A percentile compares a stretch with the other conserved stretches of the same genome.
Evolutionary conservation across 2,113 vertebrate genomes (phyloP).

Genomic region (Miniopterus natalensis): DNA sequence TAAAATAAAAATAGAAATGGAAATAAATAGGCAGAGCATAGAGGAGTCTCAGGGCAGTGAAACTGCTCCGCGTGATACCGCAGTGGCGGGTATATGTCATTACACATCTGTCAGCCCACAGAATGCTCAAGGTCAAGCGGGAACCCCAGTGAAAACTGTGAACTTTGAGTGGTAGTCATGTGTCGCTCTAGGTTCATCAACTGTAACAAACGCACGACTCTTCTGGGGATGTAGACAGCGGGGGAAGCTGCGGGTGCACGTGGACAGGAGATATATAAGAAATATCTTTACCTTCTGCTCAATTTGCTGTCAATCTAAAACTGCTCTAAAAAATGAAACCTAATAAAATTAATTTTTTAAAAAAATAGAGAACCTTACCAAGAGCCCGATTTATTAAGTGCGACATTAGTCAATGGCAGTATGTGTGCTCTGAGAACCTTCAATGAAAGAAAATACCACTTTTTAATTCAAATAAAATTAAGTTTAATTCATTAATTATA

Average conservation of each 20-base stretch:
- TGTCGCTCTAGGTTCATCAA: not conserved
- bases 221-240: rapidly evolving
- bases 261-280: not conserved
- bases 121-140: not conserved
- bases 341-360: not conserved
- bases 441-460: slow-evolving; percentile 61
- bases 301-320: not conserved
- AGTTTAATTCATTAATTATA: not conserved
- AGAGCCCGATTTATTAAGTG: slow-evolving; percentile 97
- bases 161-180: not conserved
- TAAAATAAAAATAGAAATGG: not conserved
- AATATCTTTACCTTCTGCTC: not conserved
- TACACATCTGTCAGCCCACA: not conserved
- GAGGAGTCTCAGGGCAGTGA: not conserved
- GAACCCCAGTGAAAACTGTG: not conserved
- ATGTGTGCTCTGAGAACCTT: slow-evolving; percentile 95
- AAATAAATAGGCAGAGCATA: not conserved
- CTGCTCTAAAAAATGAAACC: not conserved
- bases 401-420: slow-evolving; percentile 96
- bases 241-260: too few species aligned
- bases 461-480: slow-evolving; percentile 3
- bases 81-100: not conserved
- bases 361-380: slow-evolving; percentile 89
- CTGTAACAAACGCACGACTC: not conserved
- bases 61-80: not conserved